Evolutionary conservation across 1,140 invertebrate species (phyloP).

Genomic region (Oryzaephilus surinamensis): DNA sequence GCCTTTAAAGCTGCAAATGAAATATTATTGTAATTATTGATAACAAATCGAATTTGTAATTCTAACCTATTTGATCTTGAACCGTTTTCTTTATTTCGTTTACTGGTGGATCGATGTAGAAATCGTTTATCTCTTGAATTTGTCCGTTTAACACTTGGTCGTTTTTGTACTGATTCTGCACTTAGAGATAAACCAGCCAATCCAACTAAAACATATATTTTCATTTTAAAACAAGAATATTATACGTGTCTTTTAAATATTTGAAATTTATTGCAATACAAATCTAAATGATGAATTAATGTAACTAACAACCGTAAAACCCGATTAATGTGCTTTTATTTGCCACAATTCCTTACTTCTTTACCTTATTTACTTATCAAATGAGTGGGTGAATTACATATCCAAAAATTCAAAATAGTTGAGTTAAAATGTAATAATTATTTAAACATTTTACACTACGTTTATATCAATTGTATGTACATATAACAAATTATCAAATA

Average conservation of each 20-base stretch:
- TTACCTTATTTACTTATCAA: no score
- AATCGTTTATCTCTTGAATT: conserved; percentile 57
- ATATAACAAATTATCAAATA: no score
- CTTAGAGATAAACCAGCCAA: conserved; percentile 52
- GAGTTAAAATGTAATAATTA: no score
- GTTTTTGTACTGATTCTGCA: conserved; percentile 55
- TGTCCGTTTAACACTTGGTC: conserved; percentile 48
- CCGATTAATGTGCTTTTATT: no score
- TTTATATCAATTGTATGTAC: no score
- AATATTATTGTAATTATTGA: background rate
- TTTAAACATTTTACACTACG: no score
- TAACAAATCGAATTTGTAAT: conserved; percentile 1
- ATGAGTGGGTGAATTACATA: no score
- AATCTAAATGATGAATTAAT: no score
- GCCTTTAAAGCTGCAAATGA: conserved; percentile 33
- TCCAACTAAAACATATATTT: conserved; percentile 34
- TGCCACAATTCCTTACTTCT: no score
- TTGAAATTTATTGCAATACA: conserved; percentile 1
- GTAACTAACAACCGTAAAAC: no score
- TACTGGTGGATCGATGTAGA: conserved; percentile 53
- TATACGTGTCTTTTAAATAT: no score
- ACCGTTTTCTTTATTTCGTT: conserved; percentile 58
- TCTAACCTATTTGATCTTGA: conserved; percentile 34
- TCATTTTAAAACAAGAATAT: background rate
- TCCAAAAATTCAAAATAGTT: no score